Evolutionary conservation across 2,888 invertebrate genomes (phyloP), one percentile per base, ranked within the genome.

Genomic region (Tyria jacobaeae): DNA sequence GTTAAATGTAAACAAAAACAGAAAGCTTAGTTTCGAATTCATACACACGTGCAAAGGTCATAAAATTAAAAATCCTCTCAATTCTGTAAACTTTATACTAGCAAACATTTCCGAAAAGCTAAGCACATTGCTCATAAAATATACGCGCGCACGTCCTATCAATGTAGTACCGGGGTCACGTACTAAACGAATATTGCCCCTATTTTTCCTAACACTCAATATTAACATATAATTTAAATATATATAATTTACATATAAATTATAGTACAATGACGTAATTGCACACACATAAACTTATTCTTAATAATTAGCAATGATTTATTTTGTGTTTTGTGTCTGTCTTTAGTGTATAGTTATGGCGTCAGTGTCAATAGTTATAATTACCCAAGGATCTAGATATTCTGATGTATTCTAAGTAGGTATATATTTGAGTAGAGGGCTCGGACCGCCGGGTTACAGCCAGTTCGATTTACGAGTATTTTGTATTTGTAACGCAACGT

Each of bases 111-210:
- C 39, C 48, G 25, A 59, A 63, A 66, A 57, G 31, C 51, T 67
- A 57, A 56, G 59, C 62, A 56, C 31, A 34, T 39, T 25, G 24
- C 7, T 52, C 61, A 58, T 68, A 67, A 73, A 69, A 50, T 60
- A 57, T 10, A 57, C 62, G n/a, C 48, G 52, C 25, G 7, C 57
- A 62, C 52, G 21, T 64, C 57, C 44, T 57, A 49, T 71, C 60
- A 65, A 34, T 57, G 52, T 49, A 47, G 17, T 17, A 12, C 17
- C 17, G n/a, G 0, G 25, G 66, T 60, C 76, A 75, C 76, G 75
- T 73, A 51, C 56, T 37, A 44, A 25, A 44, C 12, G 51, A 48
- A 60, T 62, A 66, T 68, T 62, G 57, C 50, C 66, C 48, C 47
- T 64, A 55, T 57, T 62, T 71, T 50, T 53, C 34, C 3, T 39